A percentile compares a stretch with the other conserved stretches of the same genome.
Evolutionary conservation across 2,797 vertebrate species (phyloP).

Genomic region (Glossophaga mutica): DNA sequence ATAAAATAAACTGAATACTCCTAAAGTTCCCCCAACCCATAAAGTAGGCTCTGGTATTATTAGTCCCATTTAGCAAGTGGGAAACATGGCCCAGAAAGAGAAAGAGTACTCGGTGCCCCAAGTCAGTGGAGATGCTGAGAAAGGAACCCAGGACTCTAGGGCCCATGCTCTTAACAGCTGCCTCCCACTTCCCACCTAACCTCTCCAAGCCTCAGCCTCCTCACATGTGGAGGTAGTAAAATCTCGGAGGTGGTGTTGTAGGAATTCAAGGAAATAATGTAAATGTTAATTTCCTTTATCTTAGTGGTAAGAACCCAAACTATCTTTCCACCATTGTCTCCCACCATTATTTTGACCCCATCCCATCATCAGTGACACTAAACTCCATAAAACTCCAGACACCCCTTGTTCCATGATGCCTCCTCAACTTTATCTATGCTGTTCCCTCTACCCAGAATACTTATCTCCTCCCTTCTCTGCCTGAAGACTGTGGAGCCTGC

Average conservation of each 20-base stretch:
- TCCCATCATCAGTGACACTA: background rate
- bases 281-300: background rate
- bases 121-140: background rate
- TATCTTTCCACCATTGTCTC: background rate
- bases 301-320: background rate
- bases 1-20: background rate
- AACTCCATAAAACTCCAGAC: background rate
- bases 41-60: background rate
- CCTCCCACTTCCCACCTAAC: background rate
- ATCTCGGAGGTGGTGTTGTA: background rate
- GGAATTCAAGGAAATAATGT: slow-evolving; percentile 16
- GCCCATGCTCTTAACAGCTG: background rate
- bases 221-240: background rate
- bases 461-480: background rate
- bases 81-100: background rate
- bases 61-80: background rate
- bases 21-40: background rate
- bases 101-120: background rate
- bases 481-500: background rate
- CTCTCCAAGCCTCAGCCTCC: background rate
- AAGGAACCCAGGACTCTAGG: background rate
- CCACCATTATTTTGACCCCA: background rate
- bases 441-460: background rate
- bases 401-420: background rate
- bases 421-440: background rate